Base-by-base conservation (phyloP, 2,113 vertebrate genomes). In the Chaenocephalus aceratus region DNA sequence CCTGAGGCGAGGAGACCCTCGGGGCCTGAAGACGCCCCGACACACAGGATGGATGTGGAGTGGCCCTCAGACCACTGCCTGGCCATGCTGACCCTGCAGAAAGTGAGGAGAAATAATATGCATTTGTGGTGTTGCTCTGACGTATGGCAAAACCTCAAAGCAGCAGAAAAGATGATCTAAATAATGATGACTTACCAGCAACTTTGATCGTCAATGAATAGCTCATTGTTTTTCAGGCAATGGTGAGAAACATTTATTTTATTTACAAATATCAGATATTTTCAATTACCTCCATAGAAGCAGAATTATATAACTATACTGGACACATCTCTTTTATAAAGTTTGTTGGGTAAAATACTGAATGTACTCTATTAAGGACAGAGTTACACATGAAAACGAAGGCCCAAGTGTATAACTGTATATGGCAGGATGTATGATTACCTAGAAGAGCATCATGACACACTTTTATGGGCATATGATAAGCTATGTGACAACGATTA, bases 1-100 rank as follows among this genome's bases (percentile, higher is more conserved):
- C 98, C 97, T 0, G 97, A 99, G 23, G 94, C 97, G 11, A 98
- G 90, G 51, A 97, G 82, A 26, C 95, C 95, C 0, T 97, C 96
- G 0, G 86, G 64, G 82, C 90, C 96, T 0, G 85, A 16, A 1
- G 94, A 90, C 1, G 91, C 92, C 0, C 83, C 80, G 18, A 97
- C 91, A 79, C 97, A 98, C 66, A 99, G 89, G 6, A 99, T 66
- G 4, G 97, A 61, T 12, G 88, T 88, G 6, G 94, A 95, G 72
- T 97, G 97, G 2, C 96, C 97, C 0, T 87, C 94, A 0, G 11
- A 74, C 98, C 98, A 99, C 83, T 84, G 93, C 16, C 79, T 89
- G 14, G 96, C 95, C 97, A 98, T 98, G 36, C 60, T 94, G 72
- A 75, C 75, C n/a, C 72, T 68, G 34, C 36, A 61, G 56, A 7